Conservation (phyloP, 1,140 invertebrate species). For the Chlorops oryzae region DNA sequence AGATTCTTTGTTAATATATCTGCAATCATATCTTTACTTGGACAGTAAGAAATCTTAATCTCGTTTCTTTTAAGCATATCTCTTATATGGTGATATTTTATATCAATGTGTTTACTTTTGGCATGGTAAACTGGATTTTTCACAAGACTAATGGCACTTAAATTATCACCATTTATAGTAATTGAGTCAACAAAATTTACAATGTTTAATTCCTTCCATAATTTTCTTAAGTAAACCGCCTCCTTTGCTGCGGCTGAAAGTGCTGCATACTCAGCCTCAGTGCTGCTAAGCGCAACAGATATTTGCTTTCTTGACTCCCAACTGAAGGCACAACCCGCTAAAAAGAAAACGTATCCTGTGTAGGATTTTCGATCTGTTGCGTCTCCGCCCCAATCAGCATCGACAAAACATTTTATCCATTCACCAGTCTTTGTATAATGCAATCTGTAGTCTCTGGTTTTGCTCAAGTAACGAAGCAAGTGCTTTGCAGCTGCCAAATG, state of each 20-base stretch:
- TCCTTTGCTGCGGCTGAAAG: conserved; percentile 27
- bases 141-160: conserved; percentile 21
- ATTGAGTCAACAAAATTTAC: not conserved
- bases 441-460: conserved; percentile 1
- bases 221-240: conserved; percentile 24
- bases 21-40: conserved; percentile 17
- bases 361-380: conserved; percentile 33
- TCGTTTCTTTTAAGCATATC: conserved; percentile 15
- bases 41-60: conserved; percentile 20
- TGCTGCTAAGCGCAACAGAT: conserved; percentile 37
- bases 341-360: conserved; percentile 33
- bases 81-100: conserved; percentile 29
- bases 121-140: conserved; percentile 28
- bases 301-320: conserved; percentile 39
- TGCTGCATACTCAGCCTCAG: no score
- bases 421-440: not conserved
- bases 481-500: conserved; percentile 9
- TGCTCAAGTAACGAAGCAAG: conserved; percentile 12
- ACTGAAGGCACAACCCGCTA: conserved; percentile 27
- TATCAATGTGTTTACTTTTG: conserved; percentile 35
- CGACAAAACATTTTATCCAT: conserved; percentile 3
- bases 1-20: conserved; percentile 26
- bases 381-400: conserved; percentile 36
- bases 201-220: conserved; percentile 14
- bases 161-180: conserved; percentile 19